Conservation (phyloP, 2,797 vertebrate species). For the Cryptoprocta ferox region DNA sequence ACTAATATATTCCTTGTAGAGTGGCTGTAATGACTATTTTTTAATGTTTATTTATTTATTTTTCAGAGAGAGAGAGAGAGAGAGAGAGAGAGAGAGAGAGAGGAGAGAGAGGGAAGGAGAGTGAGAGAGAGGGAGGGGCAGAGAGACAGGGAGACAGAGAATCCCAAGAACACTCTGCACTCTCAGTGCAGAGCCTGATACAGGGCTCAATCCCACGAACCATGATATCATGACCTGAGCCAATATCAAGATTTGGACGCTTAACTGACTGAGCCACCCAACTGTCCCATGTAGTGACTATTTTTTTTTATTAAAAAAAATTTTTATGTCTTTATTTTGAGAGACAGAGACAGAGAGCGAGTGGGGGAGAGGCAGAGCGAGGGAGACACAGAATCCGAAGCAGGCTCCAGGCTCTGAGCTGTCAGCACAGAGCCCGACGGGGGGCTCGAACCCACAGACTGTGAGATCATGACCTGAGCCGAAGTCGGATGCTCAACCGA, state of each 20-base stretch:
- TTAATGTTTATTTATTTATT: neutral
- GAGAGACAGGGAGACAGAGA: neutral
- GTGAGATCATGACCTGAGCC: neutral
- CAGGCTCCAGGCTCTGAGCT: neutral
- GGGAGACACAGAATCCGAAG: neutral
- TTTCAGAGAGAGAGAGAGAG: neutral
- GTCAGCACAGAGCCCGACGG: neutral
- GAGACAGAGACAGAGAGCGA: neutral
- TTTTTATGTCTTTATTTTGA: neutral
- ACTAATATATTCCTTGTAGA: neutral
- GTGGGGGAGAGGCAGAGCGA: neutral
- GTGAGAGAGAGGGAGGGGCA: neutral
- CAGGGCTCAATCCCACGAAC: no score
- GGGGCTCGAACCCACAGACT: fast-evolving
- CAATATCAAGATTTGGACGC: no score
- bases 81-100: neutral
- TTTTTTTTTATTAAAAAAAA: no score
- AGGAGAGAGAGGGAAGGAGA: no score
- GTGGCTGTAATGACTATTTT: neutral
- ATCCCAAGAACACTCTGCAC: no score
- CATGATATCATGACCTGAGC: no score
- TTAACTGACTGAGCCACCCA: no score
- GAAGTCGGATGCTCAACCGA: neutral
- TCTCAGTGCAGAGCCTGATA: no score
- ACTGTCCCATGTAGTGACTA: no score